Base-by-base conservation (phyloP, 2,888 invertebrate genomes). In the Cantharis flavilabris region DNA sequence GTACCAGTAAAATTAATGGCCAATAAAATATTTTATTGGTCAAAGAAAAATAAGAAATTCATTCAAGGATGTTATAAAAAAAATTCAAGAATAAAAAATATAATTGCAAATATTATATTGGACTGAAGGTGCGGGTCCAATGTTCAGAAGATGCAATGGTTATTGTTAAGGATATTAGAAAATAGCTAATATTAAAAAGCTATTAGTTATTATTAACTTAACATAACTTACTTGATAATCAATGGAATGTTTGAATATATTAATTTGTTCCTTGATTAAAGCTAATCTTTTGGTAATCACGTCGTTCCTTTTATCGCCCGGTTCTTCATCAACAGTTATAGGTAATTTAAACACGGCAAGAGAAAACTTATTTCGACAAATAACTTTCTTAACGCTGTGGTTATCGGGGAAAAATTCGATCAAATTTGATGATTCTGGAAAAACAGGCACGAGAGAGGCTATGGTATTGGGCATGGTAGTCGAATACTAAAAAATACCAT, bases 351-450 rank as follows among this genome's bases (percentile, higher is more conserved):
- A 33, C 3, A 73, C 62, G 0, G 69, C 73, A 18, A 73, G 18
- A 0, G 73, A 73, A 73, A 73, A 73, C 14, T 49, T 62, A 23
- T 73, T 73, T 11, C 69, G 67, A 23, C 69, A 69, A 23, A 69
- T 23, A 11, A 73, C 30, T 13, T 73, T 73, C 28, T 73, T 73
- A 3, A 69, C n/a, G 23, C 23, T 20, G 4, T 64, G 69, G 7
- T 69, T 73, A 18, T 72, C 72, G 3, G 65, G 65, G 63, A 72
- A 30, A 20, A 72, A 72, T 18, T 65, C 64, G 9, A 30, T 62
- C 10, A 72, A 20, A 9, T 72, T 28, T 2, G 72, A 72, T 3
- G 64, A 64, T 30, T 63, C 28, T 1, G 73, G 69, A 62, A 73
- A 73, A 14, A 73, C 20, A 7, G 73, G 73, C 14, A 73, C 62